Base-by-base conservation (phyloP, 2,797 vertebrate species). In the Simalia tracyae region DNA sequence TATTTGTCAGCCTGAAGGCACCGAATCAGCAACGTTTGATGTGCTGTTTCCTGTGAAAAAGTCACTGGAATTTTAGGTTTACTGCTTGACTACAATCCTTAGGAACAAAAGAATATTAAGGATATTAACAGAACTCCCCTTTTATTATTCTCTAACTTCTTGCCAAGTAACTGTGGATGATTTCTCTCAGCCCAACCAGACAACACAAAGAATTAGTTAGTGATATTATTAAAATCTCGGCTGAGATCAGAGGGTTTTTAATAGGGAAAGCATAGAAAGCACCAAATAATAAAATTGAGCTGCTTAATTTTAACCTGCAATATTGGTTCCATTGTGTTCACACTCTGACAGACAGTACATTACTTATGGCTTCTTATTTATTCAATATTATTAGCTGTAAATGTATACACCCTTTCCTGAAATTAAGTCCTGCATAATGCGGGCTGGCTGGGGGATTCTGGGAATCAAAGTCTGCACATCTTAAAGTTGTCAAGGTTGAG, bases 151-250 rank as follows among this genome's bases (percentile, higher is more conserved):
- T 94, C 95, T 94, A 93, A 87, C 85, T 93, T 91, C 87, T 96
- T 95, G 92, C 88, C 81, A 88, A 90, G 59, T 84, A 92, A 96
- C 92, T 86, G 50, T 92, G 88, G 63, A 91, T 22, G 68, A 92
- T 94, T 93, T 93, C 86, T 89, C 92, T 92, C 93, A 85, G 93
- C 93, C 84, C 89, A 94, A 95, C 96, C 97, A 95, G 94, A 95
- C 94, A 97, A 93, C 91, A 96, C 92, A 91, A 92, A 91, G 96
- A 96, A 96, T 95, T 92, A 97, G 94, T 95, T 96, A 95, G 91
- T 92, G 93, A 93, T 94, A 87, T 92, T 96, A 95, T 93, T 96
- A 95, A 61, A 89, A 97, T 93, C 95, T 95, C 88, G 87, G 81
- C 0, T 0, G 87, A 91, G 87, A 94, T 95, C 94, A 96, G 97